Percentiles rank a stretch among this genome's conserved stretches.
Evolutionary conservation across 1,140 invertebrate genomes (phyloP).

Genomic region (Drosophila lowei): DNA sequence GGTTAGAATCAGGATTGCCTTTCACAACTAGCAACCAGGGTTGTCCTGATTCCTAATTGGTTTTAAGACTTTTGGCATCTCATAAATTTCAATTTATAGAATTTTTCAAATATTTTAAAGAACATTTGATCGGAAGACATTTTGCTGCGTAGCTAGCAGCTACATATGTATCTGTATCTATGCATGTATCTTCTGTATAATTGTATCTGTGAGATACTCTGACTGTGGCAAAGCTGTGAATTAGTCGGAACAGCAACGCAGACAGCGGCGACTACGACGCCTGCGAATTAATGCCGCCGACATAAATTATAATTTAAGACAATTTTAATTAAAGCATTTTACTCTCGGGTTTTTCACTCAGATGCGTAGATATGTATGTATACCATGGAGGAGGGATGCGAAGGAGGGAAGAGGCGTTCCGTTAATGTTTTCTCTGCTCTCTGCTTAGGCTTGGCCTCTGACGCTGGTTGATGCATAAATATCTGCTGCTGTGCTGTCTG

Average conservation of each 20-base stretch:
- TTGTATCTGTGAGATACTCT: constrained; percentile 65
- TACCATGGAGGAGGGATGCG: too few species aligned
- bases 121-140: constrained; percentile 11
- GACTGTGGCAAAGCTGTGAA: constrained; percentile 57
- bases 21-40: too few species aligned
- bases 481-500: too few species aligned
- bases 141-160: constrained; percentile 56
- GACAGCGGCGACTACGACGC: constrained; percentile 37
- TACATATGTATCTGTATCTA: constrained; percentile 22
- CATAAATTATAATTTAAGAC: constrained; percentile 79
- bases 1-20: too few species aligned
- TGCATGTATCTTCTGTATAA: constrained; percentile 3
- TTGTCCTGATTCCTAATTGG: too few species aligned
- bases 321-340: constrained; percentile 77
- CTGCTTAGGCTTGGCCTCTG: too few species aligned
- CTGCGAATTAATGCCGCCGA: constrained; percentile 75
- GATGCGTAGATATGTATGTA: neutral
- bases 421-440: too few species aligned
- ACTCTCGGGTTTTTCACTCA: constrained; percentile 33
- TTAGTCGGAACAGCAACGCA: constrained; percentile 42
- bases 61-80: too few species aligned
- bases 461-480: too few species aligned
- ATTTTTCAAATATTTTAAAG: too few species aligned
- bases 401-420: neutral
- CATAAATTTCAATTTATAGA: too few species aligned